A percentile compares a stretch with the other conserved stretches of the same genome.
Conservation (phyloP, 2,888 invertebrate genomes). For the Himalopsyche japonica region DNA sequence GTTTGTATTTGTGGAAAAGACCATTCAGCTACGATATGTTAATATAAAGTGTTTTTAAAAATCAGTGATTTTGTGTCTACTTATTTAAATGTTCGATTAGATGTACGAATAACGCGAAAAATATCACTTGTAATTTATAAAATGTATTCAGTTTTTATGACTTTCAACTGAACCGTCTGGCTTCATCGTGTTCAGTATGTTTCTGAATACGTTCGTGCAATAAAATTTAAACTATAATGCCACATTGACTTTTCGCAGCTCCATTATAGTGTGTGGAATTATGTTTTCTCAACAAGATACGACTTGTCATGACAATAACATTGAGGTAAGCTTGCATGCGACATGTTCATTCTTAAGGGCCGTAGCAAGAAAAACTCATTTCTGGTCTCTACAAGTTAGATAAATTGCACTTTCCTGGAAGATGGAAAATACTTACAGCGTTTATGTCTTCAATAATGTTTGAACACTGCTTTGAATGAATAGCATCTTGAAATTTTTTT, state of each 20-base stretch:
- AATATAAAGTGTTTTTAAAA: too few relatives aligned
- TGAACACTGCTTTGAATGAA: not conserved
- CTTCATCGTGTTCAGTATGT: not conserved
- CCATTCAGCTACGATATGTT: too few relatives aligned
- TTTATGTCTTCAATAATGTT: constrained; percentile 16
- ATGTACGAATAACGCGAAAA: not conserved
- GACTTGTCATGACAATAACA: constrained; percentile 18
- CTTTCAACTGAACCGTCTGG: not conserved
- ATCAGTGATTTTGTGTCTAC: too few relatives aligned
- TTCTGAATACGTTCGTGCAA: not conserved
- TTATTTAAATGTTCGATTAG: not conserved
- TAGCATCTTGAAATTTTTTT: too few relatives aligned
- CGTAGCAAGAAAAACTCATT: not conserved
- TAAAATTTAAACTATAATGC: not conserved
- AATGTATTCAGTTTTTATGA: not conserved
- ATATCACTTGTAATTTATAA: not conserved
- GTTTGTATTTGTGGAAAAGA: too few relatives aligned
- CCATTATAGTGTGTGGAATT: constrained; percentile 7
- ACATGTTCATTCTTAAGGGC: not conserved
- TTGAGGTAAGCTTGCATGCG: constrained; percentile 6
- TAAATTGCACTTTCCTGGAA: constrained; percentile 27
- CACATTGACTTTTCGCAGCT: not conserved
- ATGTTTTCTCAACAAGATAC: constrained; percentile 4
- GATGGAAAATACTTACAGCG: constrained; percentile 11
- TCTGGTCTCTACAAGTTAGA: constrained; percentile 8